Base-by-base conservation (phyloP, 2,797 vertebrate species). In the Spinus olivaceus region DNA sequence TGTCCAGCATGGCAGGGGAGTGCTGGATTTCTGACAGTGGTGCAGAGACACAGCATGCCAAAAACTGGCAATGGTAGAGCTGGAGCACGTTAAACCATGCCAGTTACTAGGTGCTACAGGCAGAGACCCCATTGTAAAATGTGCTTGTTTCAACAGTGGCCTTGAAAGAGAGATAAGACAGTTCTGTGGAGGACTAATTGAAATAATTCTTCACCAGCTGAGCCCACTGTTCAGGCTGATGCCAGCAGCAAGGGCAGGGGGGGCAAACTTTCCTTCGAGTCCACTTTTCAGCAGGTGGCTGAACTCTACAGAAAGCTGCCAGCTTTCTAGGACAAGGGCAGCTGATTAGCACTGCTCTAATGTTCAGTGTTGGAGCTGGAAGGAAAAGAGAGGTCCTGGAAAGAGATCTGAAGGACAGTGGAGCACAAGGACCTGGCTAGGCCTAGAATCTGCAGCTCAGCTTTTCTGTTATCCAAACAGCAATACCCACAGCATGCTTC, bases 121-220 rank as follows among this genome's bases (percentile, higher is more conserved):
- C 66, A 79, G 60, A 83, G 61, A 69, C 28, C 87, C 72, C 69
- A 63, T 2, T 32, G 41, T 51, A 86, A 86, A 88, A 90, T 0
- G 8, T 25, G n/a, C 32, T 86, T 50, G 54, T 78, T 86, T 33
- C 60, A 91, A 44, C 42, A 69, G 50, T 0, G 3, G 76, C 66
- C 79, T 76, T 79, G 42, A 81, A 64, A 92, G 13, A 88, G 12
- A 81, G n/a, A 67, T 53, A 42, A 65, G 57, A 80, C 65, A 72
- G 76, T 9, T 82, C 22, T 21, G 30, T 15, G 35, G 64, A 95
- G 80, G 35, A 88, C 49, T 74, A 85, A 94, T 73, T 86, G 37
- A 90, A 84, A 33, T 81, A 60, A 35, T 86, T 66, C 88, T 93
- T 88, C 57, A 72, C 60, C 83, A 95, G 60, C 72, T 87, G 86